Evolutionary conservation across 2,888 invertebrate genomes (phyloP).

Genomic region (Nephrotoma flavescens): DNA sequence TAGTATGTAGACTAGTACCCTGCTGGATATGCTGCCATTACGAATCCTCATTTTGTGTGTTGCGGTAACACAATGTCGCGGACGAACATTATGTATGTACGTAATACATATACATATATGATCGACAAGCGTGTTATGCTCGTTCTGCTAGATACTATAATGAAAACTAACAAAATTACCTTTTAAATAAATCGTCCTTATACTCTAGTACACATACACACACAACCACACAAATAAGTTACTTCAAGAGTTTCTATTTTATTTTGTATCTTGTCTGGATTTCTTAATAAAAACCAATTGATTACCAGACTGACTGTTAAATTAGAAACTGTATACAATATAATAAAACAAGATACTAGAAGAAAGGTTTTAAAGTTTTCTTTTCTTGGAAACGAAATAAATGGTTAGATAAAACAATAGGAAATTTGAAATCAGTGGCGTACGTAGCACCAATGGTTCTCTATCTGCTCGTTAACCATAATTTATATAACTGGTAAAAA

Average conservation of each 20-base stretch:
- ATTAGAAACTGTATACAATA: background rate
- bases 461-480: too few species aligned
- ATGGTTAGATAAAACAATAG: too few species aligned
- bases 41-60: background rate
- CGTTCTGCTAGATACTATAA: background rate
- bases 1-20: background rate
- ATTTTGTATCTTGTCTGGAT: background rate
- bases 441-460: too few species aligned
- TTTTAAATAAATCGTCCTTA: background rate
- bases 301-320: background rate
- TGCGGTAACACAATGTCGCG: background rate
- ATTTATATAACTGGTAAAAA: too few species aligned
- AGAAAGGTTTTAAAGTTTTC: too few species aligned
- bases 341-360: too few species aligned
- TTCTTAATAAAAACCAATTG: background rate
- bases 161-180: background rate
- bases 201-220: background rate
- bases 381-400: too few species aligned
- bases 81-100: background rate
- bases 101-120: background rate
- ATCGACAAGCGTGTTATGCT: background rate
- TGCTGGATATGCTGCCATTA: background rate
- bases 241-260: background rate
- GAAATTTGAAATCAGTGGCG: too few species aligned
- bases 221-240: background rate